A percentile compares a stretch with the other conserved stretches of the same genome.
These are phyloP conservation scores for Silurus aristotelis DNA, from an alignment of 2,797 vertebrate species.

Conservation along the genomic window DNA sequence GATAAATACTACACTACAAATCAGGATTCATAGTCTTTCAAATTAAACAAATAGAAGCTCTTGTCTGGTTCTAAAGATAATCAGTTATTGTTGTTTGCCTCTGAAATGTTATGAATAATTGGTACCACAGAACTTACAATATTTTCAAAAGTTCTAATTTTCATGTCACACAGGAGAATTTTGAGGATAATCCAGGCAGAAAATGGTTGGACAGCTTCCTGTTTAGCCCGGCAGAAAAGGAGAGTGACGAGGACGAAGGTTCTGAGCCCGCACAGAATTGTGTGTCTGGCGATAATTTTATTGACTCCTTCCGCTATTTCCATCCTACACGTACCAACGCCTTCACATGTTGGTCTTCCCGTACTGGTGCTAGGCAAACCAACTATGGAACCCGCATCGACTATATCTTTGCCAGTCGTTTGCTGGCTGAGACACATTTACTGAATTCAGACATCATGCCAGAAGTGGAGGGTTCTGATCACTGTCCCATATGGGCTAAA, in stretches of 20 bases:
- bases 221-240: conserved; percentile 43
- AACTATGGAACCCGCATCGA: conserved; percentile 91
- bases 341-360: conserved; percentile 87
- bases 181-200: conserved; percentile 84
- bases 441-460: conserved; percentile 80
- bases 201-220: conserved; percentile 83
- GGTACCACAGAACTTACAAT: background rate
- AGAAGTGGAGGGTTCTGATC: conserved; percentile 88
- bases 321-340: conserved; percentile 79
- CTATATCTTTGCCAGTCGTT: conserved; percentile 80
- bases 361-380: conserved; percentile 82
- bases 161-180: conserved; percentile 72
- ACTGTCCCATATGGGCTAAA: conserved; percentile 83
- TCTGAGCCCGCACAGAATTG: conserved; percentile 36
- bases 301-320: conserved; percentile 84
- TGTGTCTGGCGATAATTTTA: conserved; percentile 69
- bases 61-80: background rate
- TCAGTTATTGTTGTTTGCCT: background rate
- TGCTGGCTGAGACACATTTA: conserved; percentile 73
- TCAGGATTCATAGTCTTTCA: background rate
- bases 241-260: conserved; percentile 31
- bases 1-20: background rate
- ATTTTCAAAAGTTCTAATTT: background rate
- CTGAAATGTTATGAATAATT: background rate
- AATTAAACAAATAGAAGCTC: background rate